phyloP scores from a whole-genome alignment of 2,113 vertebrate genomes.

The Aegithalos caudatus region DNA sequence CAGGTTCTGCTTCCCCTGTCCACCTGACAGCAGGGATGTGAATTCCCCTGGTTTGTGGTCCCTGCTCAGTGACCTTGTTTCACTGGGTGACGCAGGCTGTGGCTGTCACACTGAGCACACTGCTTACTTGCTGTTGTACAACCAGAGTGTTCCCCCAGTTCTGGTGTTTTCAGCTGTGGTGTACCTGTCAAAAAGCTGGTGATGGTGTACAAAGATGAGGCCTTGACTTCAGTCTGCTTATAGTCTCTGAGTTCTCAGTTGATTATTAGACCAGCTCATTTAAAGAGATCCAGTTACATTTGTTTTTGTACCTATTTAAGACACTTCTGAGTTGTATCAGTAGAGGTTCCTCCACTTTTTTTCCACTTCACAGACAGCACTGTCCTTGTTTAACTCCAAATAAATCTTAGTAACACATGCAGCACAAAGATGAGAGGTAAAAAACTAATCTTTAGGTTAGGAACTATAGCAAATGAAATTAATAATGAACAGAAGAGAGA shows the following conservation, averaged over 20 bases:
- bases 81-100: neutral
- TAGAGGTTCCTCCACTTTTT: neutral
- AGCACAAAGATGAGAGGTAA: neutral
- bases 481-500: neutral
- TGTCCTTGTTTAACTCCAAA: conserved; percentile 4
- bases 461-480: neutral
- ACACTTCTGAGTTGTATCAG: neutral
- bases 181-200: neutral
- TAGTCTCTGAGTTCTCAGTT: neutral
- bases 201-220: neutral
- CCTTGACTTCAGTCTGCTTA: neutral
- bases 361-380: neutral
- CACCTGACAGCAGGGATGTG: accelerated
- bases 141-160: accelerated
- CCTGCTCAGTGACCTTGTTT: neutral
- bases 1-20: neutral
- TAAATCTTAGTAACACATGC: neutral
- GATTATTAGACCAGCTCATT: neutral
- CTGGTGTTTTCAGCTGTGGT: neutral
- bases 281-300: neutral
- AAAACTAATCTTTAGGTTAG: neutral
- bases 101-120: accelerated
- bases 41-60: neutral
- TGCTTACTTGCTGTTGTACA: neutral
- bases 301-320: neutral